Conservation (phyloP, 2,113 vertebrate species). For the Percina caprodes region DNA sequence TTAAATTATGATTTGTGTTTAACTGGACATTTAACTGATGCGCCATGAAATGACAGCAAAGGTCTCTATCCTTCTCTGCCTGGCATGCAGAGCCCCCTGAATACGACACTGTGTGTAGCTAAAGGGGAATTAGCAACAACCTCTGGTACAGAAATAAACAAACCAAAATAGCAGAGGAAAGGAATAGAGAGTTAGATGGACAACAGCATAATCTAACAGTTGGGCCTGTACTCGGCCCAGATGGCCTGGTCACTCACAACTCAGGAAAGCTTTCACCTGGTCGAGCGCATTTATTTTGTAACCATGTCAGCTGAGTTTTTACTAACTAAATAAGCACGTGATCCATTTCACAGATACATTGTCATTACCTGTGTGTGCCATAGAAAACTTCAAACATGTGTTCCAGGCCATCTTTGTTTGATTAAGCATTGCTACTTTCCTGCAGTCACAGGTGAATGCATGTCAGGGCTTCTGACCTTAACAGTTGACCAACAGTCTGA, state of each 20-base stretch:
- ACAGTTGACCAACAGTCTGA: constrained; percentile 18
- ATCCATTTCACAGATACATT: background rate
- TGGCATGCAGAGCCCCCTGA: constrained; percentile 20
- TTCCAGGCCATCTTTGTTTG: background rate
- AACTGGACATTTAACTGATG: background rate
- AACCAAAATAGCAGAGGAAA: constrained; percentile 73
- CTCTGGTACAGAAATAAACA: constrained; percentile 72
- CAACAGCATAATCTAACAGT: constrained; percentile 60
- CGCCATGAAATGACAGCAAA: constrained; percentile 27
- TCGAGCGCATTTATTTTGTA: background rate
- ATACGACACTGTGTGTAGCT: constrained; percentile 66
- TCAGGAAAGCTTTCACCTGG: constrained; percentile 15
- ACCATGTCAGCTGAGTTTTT: background rate
- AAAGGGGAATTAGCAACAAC: constrained; percentile 71
- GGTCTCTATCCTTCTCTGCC: constrained; percentile 24
- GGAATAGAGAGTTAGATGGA: constrained; percentile 50
- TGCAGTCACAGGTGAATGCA: background rate
- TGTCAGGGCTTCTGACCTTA: background rate
- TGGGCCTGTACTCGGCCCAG: constrained; percentile 28
- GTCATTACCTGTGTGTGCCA: background rate
- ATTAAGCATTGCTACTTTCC: background rate
- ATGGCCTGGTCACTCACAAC: constrained; percentile 52
- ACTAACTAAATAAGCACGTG: background rate
- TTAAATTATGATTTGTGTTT: background rate
- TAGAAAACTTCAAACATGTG: background rate